Percentiles rank a stretch among this genome's conserved stretches.
Conservation (phyloP, 2,888 invertebrate species). For the Pasiphila rectangulata region DNA sequence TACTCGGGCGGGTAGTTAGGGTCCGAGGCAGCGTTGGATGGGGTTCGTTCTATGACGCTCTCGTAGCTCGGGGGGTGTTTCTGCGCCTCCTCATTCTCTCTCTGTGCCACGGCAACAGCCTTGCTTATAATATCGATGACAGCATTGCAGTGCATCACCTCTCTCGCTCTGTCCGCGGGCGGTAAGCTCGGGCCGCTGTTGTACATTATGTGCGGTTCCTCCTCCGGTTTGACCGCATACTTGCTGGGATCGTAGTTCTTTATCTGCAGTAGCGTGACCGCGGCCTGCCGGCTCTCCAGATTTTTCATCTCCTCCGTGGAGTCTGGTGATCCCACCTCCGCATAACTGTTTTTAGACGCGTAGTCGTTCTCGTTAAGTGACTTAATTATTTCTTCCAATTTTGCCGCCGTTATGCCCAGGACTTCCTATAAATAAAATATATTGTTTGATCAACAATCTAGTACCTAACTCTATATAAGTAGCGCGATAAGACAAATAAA, state of each 20-base stretch:
- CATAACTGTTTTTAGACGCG: conserved; percentile 61
- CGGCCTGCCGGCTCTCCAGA: conserved; percentile 75
- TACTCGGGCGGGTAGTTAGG: conserved; percentile 61
- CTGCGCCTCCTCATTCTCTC: conserved; percentile 72
- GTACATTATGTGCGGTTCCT: conserved; percentile 79
- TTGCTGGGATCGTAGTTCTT: conserved; percentile 77
- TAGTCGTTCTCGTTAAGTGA: conserved; percentile 65
- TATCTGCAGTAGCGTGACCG: conserved; percentile 75
- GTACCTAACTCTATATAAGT: conserved; percentile 44
- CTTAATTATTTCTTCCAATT: conserved; percentile 81
- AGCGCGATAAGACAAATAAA: conserved; percentile 62
- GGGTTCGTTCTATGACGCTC: conserved; percentile 57
- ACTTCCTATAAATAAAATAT: conserved; percentile 78
- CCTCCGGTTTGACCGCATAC: conserved; percentile 68
- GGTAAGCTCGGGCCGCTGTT: conserved; percentile 81
- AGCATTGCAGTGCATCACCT: conserved; percentile 78
- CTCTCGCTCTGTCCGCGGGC: conserved; percentile 76
- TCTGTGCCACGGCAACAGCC: conserved; percentile 76
- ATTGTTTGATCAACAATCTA: conserved; percentile 53
- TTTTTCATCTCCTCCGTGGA: conserved; percentile 79
- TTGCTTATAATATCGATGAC: conserved; percentile 78
- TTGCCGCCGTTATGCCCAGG: conserved; percentile 78
- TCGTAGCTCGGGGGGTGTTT: conserved; percentile 60
- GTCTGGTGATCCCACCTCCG: conserved; percentile 72
- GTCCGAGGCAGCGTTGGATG: conserved; percentile 34